Percentiles rank a stretch among this genome's conserved stretches.
phyloP scores from a whole-genome alignment of 2,797 vertebrate species.

The Parauchenoglanis ngamensis region DNA sequence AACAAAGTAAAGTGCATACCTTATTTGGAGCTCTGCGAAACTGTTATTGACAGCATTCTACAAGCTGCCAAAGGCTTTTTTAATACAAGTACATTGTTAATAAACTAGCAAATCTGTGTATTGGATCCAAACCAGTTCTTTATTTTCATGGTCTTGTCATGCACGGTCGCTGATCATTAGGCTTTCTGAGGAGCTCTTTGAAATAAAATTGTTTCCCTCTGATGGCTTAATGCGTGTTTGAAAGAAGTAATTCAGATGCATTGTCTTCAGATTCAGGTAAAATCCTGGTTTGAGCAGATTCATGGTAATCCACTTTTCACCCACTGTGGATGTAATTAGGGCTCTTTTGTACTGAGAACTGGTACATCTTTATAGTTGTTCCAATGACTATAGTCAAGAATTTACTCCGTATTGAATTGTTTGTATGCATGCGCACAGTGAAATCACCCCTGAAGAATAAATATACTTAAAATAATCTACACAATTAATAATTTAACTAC shows the following conservation, averaged over 20 bases:
- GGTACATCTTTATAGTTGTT: background rate
- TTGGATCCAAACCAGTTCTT: constrained; percentile 14
- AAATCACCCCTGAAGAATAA: background rate
- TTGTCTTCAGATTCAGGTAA: constrained; percentile 54
- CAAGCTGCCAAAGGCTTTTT: background rate
- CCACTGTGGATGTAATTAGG: constrained; percentile 46
- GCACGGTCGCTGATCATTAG: background rate
- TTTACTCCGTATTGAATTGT: background rate
- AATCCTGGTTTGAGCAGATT: constrained; percentile 33
- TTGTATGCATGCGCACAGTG: background rate
- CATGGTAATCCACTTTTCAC: constrained; percentile 52
- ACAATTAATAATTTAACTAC: background rate
- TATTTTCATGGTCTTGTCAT: background rate
- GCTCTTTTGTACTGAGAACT: background rate
- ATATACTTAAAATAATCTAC: background rate
- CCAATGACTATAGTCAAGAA: constrained; percentile 10
- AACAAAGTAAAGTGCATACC: constrained; percentile 37
- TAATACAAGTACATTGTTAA: background rate
- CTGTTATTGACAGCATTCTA: constrained; percentile 37
- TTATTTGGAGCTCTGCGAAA: constrained; percentile 42
- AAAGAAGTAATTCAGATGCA: constrained; percentile 50
- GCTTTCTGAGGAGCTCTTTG: background rate
- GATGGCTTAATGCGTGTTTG: constrained; percentile 44
- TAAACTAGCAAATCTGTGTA: constrained; percentile 12
- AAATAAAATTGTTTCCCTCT: constrained; percentile 48